Base-by-base conservation (phyloP, 2,113 vertebrate genomes). In the Psilopsiagon aymara region DNA sequence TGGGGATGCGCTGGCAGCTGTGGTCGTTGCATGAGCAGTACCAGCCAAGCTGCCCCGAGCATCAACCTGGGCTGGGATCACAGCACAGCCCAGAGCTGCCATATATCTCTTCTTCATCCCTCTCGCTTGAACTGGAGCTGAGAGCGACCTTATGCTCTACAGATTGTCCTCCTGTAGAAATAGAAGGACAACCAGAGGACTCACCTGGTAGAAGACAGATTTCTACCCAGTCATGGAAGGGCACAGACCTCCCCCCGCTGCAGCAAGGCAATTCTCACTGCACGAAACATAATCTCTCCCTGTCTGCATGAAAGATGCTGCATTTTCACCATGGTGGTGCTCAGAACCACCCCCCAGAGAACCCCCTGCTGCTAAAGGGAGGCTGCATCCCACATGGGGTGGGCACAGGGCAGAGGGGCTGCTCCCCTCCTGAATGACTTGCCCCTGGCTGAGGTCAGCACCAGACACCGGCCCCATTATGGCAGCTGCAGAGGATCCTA, bases 401-500 rank as follows among this genome's bases (percentile, higher is more conserved):
- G 69, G 35, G 28, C 4, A 17, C 25, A 33, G 69, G 28, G 19
- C 14, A 31, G 37, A 41, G 49, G 29, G 29, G 39, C 51, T 27
- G 39, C 37, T 24, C 49, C 47, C 14, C 49, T 59, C 57, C 21
- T n/a, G 57, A 59, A 24, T 24, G 15, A 24, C n/a, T 59, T 59
- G 57, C 9, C 57, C 57, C 57, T 15, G 57, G 57, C 57, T 59
- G 57, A 35, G 21, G n/a, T 59, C 21, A 59, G 21, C 57, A 59
- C 21, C 33, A 23, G 52, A 4, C 4, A 0, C 16, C 1, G 5
- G 31, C 23, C 76, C 55, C 70, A 3, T 16, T 6, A 10, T 9
- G 1, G 63, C 0, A 0, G 17, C 57, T 53, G 70, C 31, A 4
- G 17, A 39, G 47, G 44, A 46, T 51, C 44, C 73, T 64, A 0